A percentile compares a stretch with the other conserved stretches of the same genome.
phyloP scores from a whole-genome alignment of 2,113 vertebrate species.

The Cavia porcellus region DNA sequence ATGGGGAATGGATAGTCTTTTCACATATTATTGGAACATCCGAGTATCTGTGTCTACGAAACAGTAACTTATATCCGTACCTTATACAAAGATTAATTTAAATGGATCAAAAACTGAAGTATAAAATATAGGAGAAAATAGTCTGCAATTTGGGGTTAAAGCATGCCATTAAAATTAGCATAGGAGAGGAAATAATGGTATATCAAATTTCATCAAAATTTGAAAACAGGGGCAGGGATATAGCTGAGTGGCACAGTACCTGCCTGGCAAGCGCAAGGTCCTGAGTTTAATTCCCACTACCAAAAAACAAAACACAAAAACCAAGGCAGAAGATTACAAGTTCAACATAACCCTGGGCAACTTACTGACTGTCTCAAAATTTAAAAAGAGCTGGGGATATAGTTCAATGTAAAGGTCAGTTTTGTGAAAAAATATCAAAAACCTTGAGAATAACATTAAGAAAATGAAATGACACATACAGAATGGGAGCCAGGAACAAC shows the following conservation, averaged over 20 bases:
- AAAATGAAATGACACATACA: neutral
- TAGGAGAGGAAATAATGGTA: neutral
- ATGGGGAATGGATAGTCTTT: neutral
- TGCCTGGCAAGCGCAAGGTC: too few relatives aligned
- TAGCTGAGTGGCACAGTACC: too few relatives aligned
- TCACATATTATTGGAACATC: neutral
- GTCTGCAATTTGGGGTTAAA: neutral
- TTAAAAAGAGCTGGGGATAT: neutral
- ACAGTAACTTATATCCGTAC: neutral
- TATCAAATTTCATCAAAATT: neutral
- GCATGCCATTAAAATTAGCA: neutral
- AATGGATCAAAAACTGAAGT: neutral
- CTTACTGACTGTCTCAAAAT: neutral
- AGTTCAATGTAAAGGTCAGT: neutral
- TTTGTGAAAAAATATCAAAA: neutral
- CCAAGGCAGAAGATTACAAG: neutral
- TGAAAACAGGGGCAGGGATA: neutral
- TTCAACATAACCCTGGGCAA: neutral
- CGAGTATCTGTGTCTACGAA: neutral
- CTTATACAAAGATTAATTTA: conserved; percentile 4
- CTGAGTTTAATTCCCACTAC: too few relatives aligned
- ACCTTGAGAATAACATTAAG: neutral
- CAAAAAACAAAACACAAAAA: too few relatives aligned
- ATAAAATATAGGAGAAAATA: neutral
- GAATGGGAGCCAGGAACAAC: neutral